Evolutionary conservation across 1,140 invertebrate species (phyloP).

Genomic region (Leptestheria dahalacensis): DNA sequence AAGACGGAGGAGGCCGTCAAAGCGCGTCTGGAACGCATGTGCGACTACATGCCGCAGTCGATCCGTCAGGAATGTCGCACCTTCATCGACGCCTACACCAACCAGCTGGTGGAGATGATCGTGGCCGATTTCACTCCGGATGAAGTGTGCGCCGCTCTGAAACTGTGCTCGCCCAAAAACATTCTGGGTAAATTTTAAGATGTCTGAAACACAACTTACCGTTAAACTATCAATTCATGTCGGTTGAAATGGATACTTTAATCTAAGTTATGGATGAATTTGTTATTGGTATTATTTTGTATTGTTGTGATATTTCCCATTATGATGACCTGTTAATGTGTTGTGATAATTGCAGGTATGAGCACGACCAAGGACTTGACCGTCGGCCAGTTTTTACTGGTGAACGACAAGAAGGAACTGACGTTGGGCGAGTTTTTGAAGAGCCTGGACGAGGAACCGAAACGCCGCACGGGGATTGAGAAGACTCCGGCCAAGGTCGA

Average conservation of each 20-base stretch:
- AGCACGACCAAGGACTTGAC: background rate
- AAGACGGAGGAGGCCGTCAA: constrained; percentile 55
- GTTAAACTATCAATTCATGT: background rate
- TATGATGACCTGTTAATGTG: background rate
- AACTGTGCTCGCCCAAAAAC: constrained; percentile 39
- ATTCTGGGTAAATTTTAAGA: background rate
- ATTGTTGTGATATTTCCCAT: background rate
- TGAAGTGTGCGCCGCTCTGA: constrained; percentile 58
- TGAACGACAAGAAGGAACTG: background rate
- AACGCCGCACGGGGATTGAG: constrained; percentile 26
- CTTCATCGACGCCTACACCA: constrained; percentile 59
- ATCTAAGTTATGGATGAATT: background rate
- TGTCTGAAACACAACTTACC: background rate
- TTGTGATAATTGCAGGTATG: too few species aligned
- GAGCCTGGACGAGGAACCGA: constrained; percentile 11
- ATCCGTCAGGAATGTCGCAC: constrained; percentile 47
- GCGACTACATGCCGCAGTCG: constrained; percentile 44
- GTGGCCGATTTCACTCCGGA: constrained; percentile 56
- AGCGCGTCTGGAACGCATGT: constrained; percentile 51
- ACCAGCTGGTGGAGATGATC: constrained; percentile 58
- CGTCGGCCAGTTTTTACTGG: background rate
- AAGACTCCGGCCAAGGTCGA: constrained; percentile 22
- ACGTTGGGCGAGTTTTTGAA: constrained; percentile 16
- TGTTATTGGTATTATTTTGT: background rate
- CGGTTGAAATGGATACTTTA: background rate